phyloP scores from a whole-genome alignment of 2,113 vertebrate genomes.

The Eolophus roseicapilla region DNA sequence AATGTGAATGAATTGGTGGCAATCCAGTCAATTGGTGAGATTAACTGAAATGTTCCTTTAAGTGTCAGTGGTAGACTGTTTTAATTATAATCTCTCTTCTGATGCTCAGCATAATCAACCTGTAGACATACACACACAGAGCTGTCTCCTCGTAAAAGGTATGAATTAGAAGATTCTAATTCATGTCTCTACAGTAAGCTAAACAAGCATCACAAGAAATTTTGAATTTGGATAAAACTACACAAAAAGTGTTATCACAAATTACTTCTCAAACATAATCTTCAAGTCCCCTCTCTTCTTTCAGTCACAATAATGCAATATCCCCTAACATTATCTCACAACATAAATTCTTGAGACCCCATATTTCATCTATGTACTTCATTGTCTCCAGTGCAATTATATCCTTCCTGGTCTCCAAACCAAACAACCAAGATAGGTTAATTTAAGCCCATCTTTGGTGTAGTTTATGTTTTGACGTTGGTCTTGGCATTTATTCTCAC shows the following conservation, averaged over 20 bases:
- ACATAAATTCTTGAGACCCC: not conserved
- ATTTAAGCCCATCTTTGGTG: not conserved
- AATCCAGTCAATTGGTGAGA: not conserved
- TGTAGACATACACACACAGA: not conserved
- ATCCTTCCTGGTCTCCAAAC: not conserved
- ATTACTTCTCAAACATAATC: not conserved
- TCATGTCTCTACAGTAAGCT: not conserved
- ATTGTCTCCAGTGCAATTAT: not conserved
- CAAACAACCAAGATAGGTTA: not conserved
- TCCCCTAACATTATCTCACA: not conserved
- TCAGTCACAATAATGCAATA: not conserved
- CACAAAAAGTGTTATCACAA: not conserved
- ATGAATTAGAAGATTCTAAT: not conserved
- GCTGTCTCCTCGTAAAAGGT: not conserved
- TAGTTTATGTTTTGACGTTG: constrained; percentile 31
- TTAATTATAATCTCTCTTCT: not conserved
- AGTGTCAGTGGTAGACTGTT: not conserved
- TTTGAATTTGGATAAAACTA: not conserved
- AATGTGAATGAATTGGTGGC: not conserved
- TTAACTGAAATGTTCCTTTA: not conserved
- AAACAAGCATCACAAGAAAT: not conserved
- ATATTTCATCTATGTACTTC: not conserved
- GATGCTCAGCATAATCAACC: not conserved
- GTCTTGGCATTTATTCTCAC: not conserved
- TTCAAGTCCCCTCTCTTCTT: not conserved